Evolutionary conservation across 2,797 vertebrate genomes (phyloP), one percentile per base, ranked within the genome.

Genomic region (Hypotaenidia okinawae): DNA sequence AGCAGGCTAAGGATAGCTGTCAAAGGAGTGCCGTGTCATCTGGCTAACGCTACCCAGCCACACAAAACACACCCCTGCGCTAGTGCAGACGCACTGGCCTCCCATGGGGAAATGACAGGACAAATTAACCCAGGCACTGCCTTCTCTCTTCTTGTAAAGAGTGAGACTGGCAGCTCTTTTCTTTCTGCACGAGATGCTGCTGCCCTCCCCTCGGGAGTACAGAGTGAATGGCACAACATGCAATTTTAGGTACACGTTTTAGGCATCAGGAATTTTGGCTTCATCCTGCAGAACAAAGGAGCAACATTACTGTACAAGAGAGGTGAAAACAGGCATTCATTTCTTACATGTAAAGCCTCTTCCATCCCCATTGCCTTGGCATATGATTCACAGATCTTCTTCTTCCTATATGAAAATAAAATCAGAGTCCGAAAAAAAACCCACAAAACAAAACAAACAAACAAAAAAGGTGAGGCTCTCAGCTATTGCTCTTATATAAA

Each of bases 291-390:
- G 67, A 96, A 64, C 32, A 92, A 96, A 93, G 62, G 21, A 93
- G 6, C 7, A 91, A 77, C 27, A 37, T 63, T 68, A 73, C 22
- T 66, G 78, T 54, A 86, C 55, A 91, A 92, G 58, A 79, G 17
- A 87, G 28, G 43, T 30, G 58, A 91, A 85, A 87, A 3, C 22
- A 88, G 41, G 17, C 41, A 68, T 69, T 63, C 15, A n/a, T 67
- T 95, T 92, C 98, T 98, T 98, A 98, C 98, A 35, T 98, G 85
- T 90, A 98, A 97, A 73, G 98, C 98, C 94, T 98, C 98, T 87
- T 98, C 94, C 61, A 96, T 97, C 72, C 96, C 97, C 78, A 98
- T 63, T 27, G 97, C 98, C 95, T 96, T 98, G 87, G 98, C 97
- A 87, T 97, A 98, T 17, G 98, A 94, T 69, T 98, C 98, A 96